Conservation (phyloP, 1,140 invertebrate genomes). For the Macrobrachium nipponense region DNA sequence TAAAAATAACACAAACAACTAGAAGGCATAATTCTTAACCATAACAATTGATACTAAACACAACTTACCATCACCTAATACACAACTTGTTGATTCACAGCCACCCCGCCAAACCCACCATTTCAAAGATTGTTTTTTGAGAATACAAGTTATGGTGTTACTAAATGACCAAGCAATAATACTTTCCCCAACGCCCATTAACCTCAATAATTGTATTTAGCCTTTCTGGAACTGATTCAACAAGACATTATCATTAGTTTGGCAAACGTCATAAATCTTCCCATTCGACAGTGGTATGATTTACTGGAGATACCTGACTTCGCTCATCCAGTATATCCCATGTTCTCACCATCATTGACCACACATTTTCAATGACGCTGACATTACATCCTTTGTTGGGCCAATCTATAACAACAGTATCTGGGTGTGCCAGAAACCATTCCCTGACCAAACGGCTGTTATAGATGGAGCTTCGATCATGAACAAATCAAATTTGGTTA, state of each 20-base stretch:
- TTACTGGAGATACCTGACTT: constrained; percentile 9
- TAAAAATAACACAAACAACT: too few relatives aligned
- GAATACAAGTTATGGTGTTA: neutral
- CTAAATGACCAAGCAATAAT: constrained; percentile 8
- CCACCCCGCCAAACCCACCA: neutral
- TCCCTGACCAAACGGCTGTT: constrained; percentile 2
- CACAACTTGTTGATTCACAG: neutral
- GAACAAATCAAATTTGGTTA: constrained; percentile 17
- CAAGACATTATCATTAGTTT: constrained; percentile 23
- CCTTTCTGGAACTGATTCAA: constrained; percentile 15
- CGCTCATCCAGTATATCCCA: constrained; percentile 9
- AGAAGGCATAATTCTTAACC: too few relatives aligned
- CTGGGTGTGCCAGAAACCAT: constrained; percentile 1
- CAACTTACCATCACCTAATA: neutral
- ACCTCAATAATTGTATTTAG: constrained; percentile 8
- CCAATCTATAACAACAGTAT: neutral
- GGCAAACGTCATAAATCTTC: constrained; percentile 21
- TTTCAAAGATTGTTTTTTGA: neutral
- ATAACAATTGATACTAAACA: neutral
- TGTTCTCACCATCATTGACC: constrained; percentile 18
- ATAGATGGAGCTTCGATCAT: neutral
- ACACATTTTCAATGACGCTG: neutral
- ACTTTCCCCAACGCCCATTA: neutral
- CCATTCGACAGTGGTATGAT: constrained; percentile 15
- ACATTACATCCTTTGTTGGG: neutral